Evolutionary conservation across 2,113 vertebrate species (phyloP), one percentile per base, ranked within the genome.

Genomic region (Amia ocellicauda): DNA sequence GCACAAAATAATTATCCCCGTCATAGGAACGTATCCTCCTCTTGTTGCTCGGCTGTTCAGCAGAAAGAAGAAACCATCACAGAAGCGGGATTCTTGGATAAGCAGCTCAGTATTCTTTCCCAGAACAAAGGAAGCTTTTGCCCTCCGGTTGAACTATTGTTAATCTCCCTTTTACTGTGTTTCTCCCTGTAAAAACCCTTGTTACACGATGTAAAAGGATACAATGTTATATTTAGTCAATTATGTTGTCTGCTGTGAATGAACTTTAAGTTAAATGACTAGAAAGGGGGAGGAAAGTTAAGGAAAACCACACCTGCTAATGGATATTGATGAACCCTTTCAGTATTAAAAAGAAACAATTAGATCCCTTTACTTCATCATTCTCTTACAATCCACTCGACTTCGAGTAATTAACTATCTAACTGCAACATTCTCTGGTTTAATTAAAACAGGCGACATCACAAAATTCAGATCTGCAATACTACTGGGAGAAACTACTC

Each of bases 251-350:
- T 54, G 50, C n/a, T n/a, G 7, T 28, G 63, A 63, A 64, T 60
- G 40, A 68, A 68, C 54, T 57, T 60, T 69, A 57, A 62, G 45
- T 62, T 72, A 52, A 75, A 63, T 24, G 52, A 53, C 26, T 29
- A n/a, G 51, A 62, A 20, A 60, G 58, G 41, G 57, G 20, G 22
- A 49, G 29, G n/a, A 29, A 42, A 69, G 63, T 64, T 61, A 75
- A 69, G 53, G 51, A 72, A 51, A 42, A 17, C 53, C 60, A 66
- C 67, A 77, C 63, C 69, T 72, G 66, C 54, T 72, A 71, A 74
- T 72, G 69, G 68, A 65, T 69, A 73, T 71, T 65, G 70, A 78
- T 68, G 70, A 61, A 58, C 64, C 69, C 66, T 61, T 63, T 69
- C 69, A 64, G 72, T 72, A 72, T 63, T 69, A 66, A 56, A 69